A percentile compares a stretch with the other conserved stretches of the same genome.
Conservation (phyloP, 2,113 vertebrate genomes). For the Oxyura jamaicensis region DNA sequence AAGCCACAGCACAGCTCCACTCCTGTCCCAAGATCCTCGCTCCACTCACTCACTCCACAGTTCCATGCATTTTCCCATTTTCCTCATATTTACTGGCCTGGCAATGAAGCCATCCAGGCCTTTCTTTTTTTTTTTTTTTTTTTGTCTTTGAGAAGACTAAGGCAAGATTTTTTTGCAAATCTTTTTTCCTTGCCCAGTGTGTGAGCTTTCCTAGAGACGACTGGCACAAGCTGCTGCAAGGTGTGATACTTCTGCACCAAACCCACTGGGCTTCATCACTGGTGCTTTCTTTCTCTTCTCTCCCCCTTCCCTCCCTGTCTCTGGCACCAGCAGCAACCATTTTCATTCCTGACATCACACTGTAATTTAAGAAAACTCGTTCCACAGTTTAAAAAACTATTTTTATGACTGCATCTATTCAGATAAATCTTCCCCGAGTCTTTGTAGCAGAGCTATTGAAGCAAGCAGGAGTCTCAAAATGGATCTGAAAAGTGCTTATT, state of each 20-base stretch:
- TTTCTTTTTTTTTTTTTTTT: background rate
- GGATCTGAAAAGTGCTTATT: conserved; percentile 17
- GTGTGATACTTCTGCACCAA: background rate
- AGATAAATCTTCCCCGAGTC: background rate
- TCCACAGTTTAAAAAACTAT: background rate
- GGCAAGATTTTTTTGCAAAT: background rate
- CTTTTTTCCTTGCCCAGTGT: background rate
- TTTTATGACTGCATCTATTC: background rate
- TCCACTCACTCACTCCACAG: background rate
- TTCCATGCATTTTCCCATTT: background rate
- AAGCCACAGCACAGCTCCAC: background rate
- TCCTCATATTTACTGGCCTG: background rate
- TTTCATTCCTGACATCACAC: background rate
- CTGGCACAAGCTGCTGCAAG: background rate
- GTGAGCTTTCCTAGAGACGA: background rate
- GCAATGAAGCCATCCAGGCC: background rate
- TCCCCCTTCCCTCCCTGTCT: background rate
- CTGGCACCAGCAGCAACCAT: background rate
- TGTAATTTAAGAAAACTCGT: background rate
- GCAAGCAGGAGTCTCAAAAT: background rate
- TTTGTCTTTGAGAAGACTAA: background rate
- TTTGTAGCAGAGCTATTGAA: conserved; percentile 4
- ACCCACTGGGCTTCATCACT: background rate
- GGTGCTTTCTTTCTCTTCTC: conserved; percentile 22
- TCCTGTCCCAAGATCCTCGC: background rate